Conservation (phyloP, 2,113 vertebrate species). For the Eulemur macaco region DNA sequence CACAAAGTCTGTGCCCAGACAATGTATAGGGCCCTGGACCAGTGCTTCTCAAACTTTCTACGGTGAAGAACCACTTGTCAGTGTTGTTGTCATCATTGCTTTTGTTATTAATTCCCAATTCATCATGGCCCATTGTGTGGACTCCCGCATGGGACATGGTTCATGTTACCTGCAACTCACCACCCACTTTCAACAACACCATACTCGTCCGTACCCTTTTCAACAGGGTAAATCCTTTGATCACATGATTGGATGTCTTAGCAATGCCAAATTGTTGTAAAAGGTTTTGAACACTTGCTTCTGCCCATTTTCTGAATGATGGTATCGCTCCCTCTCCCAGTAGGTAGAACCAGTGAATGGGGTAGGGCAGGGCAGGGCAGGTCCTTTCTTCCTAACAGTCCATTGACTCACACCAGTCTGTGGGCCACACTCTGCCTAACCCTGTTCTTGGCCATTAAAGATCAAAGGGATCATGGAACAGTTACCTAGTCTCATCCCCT, state of each 20-base stretch:
- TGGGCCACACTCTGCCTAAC: not conserved
- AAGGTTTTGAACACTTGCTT: not conserved
- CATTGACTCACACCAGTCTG: not conserved
- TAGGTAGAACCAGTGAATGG: not conserved
- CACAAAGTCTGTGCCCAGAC: not conserved
- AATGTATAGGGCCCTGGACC: not conserved
- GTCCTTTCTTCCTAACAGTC: not conserved
- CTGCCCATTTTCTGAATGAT: not conserved
- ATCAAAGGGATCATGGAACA: not conserved
- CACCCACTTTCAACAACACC: not conserved
- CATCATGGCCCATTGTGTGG: not conserved
- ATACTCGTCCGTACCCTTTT: not conserved
- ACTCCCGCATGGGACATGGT: not conserved
- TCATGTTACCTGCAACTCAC: not conserved
- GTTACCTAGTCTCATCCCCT: not conserved
- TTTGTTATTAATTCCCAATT: not conserved
- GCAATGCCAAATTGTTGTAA: not conserved
- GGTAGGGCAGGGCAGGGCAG: rapidly evolving
- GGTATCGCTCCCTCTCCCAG: not conserved
- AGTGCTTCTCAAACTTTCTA: not conserved
- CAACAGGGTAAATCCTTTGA: not conserved
- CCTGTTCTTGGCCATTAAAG: not conserved
- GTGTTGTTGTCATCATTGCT: not conserved
- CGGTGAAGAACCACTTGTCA: not conserved
- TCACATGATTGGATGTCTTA: not conserved